phyloP scores from a whole-genome alignment of 2,797 vertebrate genomes.

The Carduelis carduelis region DNA sequence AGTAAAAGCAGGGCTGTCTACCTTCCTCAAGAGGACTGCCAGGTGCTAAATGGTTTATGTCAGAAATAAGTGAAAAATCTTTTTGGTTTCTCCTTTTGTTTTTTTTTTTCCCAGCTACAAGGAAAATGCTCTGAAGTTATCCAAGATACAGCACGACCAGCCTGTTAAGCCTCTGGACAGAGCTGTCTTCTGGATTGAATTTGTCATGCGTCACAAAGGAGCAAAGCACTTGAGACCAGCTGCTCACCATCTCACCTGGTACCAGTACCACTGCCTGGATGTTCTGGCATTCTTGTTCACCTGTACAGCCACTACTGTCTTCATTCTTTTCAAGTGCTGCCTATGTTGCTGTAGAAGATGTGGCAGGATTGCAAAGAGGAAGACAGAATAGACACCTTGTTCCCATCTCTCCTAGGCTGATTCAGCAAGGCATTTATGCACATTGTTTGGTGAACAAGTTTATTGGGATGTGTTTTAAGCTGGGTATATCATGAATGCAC shows the following conservation, averaged over 20 bases:
- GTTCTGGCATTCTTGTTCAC: constrained; percentile 75
- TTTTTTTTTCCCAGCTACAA: constrained; percentile 73
- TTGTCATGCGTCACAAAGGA: constrained; percentile 85
- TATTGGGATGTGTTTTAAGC: background rate
- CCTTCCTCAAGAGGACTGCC: background rate
- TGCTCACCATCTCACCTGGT: constrained; percentile 85
- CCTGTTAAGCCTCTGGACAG: constrained; percentile 79
- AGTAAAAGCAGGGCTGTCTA: background rate
- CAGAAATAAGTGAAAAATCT: background rate
- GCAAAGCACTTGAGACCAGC: constrained; percentile 84
- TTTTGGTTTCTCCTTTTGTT: background rate
- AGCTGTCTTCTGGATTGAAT: constrained; percentile 87
- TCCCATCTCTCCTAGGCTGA: background rate
- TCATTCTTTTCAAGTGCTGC: constrained; percentile 67
- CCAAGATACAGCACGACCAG: constrained; percentile 84
- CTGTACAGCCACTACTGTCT: background rate
- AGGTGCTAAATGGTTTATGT: background rate
- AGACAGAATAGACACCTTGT: constrained; percentile 58
- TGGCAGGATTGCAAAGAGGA: constrained; percentile 29
- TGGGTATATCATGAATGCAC: background rate
- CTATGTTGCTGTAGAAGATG: constrained; percentile 64
- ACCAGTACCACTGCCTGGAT: constrained; percentile 86
- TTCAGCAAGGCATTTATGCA: background rate
- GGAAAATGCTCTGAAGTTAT: constrained; percentile 76
- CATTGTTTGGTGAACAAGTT: background rate